Percentiles rank a stretch among this genome's conserved stretches.
Evolutionary conservation across 2,888 invertebrate genomes (phyloP).

Genomic region (Papilio elwesi): DNA sequence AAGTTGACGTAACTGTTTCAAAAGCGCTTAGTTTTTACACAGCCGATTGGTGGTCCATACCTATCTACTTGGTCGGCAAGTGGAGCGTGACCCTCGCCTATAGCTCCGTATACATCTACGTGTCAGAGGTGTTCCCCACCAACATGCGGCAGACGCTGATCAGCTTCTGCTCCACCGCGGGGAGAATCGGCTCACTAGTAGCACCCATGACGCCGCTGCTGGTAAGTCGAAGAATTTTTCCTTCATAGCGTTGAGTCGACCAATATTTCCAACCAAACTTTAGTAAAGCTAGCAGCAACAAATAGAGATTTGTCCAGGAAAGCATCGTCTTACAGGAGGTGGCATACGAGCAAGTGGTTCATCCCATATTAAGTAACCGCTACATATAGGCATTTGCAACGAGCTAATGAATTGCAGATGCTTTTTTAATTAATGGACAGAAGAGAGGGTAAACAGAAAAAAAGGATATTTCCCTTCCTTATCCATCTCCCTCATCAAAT

Average conservation of each 20-base stretch:
- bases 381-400: too few relatives aligned
- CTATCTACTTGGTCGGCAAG: conserved; percentile 86
- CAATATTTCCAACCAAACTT: too few relatives aligned
- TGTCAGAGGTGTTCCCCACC: conserved; percentile 88
- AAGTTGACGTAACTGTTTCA: conserved; percentile 35
- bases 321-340: too few relatives aligned
- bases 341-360: too few relatives aligned
- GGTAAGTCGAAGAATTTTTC: conserved; percentile 67
- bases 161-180: conserved; percentile 87
- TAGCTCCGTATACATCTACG: conserved; percentile 87
- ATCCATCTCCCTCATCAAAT: too few relatives aligned
- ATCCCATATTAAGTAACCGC: too few relatives aligned
- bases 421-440: too few relatives aligned
- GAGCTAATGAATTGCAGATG: too few relatives aligned
- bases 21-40: conserved; percentile 54
- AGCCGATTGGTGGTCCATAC: conserved; percentile 82
- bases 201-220: conserved; percentile 87
- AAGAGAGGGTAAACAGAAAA: too few relatives aligned
- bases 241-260: too few relatives aligned
- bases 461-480: too few relatives aligned
- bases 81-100: conserved; percentile 87
- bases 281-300: background rate
- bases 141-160: conserved; percentile 87
- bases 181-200: conserved; percentile 86
- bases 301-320: too few relatives aligned